Evolutionary conservation across 2,888 invertebrate species (phyloP).

Genomic region (Rhamnusium bicolor): DNA sequence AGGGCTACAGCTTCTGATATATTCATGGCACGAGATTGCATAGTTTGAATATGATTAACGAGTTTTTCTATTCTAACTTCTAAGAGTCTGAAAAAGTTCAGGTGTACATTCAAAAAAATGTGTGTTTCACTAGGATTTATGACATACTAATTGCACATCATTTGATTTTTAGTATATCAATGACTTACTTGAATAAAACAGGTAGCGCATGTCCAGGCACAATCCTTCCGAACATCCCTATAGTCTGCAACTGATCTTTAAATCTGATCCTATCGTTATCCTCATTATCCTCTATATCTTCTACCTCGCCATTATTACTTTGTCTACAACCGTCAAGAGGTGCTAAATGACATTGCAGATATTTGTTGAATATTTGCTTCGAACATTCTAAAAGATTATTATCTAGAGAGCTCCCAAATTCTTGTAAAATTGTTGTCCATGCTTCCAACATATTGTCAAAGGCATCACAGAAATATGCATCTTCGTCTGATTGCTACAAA

Average conservation of each 20-base stretch:
- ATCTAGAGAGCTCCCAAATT: slow-evolving; percentile 63
- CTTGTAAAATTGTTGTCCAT: slow-evolving; percentile 76
- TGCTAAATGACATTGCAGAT: slow-evolving; percentile 84
- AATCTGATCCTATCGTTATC: slow-evolving; percentile 79
- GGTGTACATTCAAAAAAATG: background rate
- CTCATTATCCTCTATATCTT: slow-evolving; percentile 78
- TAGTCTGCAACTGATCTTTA: slow-evolving; percentile 82
- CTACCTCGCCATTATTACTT: slow-evolving; percentile 68
- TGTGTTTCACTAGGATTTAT: background rate
- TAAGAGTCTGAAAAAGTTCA: slow-evolving; percentile 61
- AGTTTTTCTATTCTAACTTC: slow-evolving; percentile 67
- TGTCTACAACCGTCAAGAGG: slow-evolving; percentile 84
- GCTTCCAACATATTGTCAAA: slow-evolving; percentile 80
- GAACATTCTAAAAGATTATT: slow-evolving; percentile 63
- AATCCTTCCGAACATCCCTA: slow-evolving; percentile 79
- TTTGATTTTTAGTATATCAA: background rate
- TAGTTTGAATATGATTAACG: slow-evolving; percentile 63
- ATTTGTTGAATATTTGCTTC: slow-evolving; percentile 83
- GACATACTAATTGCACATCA: too few species aligned
- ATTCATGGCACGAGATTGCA: slow-evolving; percentile 68
- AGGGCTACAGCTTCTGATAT: slow-evolving; percentile 68
- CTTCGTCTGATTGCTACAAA: slow-evolving; percentile 70
- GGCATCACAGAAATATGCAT: slow-evolving; percentile 78
- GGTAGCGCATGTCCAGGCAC: slow-evolving; percentile 79
- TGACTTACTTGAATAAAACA: slow-evolving; percentile 19